Evolutionary conservation across 2,113 vertebrate species (phyloP), one percentile per base, ranked within the genome.

Genomic region (Poicephalus meyeri): DNA sequence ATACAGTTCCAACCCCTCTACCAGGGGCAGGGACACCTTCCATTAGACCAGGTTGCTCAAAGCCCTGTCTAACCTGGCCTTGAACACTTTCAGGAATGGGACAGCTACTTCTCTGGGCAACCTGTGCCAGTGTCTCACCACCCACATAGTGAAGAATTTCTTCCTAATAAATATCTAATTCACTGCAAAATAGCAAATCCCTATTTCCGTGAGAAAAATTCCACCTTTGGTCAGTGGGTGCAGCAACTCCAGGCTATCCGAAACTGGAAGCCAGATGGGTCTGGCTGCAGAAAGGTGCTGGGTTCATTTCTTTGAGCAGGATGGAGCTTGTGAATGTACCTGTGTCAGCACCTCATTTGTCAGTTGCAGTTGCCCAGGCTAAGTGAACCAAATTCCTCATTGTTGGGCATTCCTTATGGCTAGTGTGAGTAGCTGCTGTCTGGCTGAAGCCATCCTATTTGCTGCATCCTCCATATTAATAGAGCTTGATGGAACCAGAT

Each of bases 391-490:
- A 21, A 3, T 25, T 47, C 52, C 82, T 80, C 18, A 2, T 1
- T 0, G 18, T 1, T 41, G 77, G 47, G 9, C n/a, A 9, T 17
- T 58, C 21, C 77, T 52, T 11, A 8, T 6, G 3, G 9, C 18
- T 44, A 46, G 55, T 1, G 2, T 1, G 13, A 80, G 55, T 1
- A 25, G 58, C 41, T 31, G 56, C 61, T 47, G 39, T 42, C 26
- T 46, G 72, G 47, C 92, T 1, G 1, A 33, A 31, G 90, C 65
- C 28, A 5, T 1, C 0, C 0, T 7, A 9, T 0, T 2, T 25
- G 49, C 5, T 4, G 42, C 0, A 0, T 39, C n/a, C 11, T 17
- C 71, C 9, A 3, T 9, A 8, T 20, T 8, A 29, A 20, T 0
- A 20, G 55, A 42, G 47, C 31, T 4, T 4, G 44, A 42, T 46